Base-by-base conservation (phyloP, 1,140 invertebrate species). In the Goniozus legneri region DNA sequence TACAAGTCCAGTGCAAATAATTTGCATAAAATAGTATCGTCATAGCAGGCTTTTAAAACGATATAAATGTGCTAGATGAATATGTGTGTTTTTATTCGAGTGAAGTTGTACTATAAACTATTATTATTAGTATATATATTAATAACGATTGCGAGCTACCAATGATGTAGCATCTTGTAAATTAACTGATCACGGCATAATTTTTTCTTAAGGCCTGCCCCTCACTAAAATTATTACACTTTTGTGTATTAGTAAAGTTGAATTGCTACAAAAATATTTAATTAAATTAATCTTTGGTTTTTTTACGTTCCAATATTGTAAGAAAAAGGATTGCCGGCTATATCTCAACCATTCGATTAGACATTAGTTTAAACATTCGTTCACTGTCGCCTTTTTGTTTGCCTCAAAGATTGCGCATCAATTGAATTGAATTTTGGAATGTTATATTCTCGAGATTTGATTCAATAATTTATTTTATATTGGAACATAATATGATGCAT, bases 51-150 rank as follows among this genome's bases (percentile, higher is more conserved):
- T 53, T 56, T 57, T 60, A 56, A 44, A 39, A 15, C 47, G 55
- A 56, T 56, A 62, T 64, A 65, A 65, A 69, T 69, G 60, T 69
- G 54, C 55, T 70, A 68, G 58, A 58, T 58, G 55, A 65, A 69
- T 62, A 64, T 64, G 66, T 67, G 65, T 70, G 68, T 71, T 71
- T 73, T 71, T 71, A 71, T 66, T 64, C 59, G 58, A 66, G 57
- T 56, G 60, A 70, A 64, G 57, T 62, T 67, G 62, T 65, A 67
- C 50, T 56, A 62, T 67, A 67, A 54, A 58, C 50, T 35, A 61
- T 57, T 57, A 64, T 59, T 61, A 54, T 53, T 60, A 64, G n/a
- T 44, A 54, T 47, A 43, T 50, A 53, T 59, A 58, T 52, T 49
- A 43, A n/a, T n/a, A n/a, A 60, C 36, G 52, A 54, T 53, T 62